Conservation (phyloP, 2,113 vertebrate genomes). For the Euleptes europaea region DNA sequence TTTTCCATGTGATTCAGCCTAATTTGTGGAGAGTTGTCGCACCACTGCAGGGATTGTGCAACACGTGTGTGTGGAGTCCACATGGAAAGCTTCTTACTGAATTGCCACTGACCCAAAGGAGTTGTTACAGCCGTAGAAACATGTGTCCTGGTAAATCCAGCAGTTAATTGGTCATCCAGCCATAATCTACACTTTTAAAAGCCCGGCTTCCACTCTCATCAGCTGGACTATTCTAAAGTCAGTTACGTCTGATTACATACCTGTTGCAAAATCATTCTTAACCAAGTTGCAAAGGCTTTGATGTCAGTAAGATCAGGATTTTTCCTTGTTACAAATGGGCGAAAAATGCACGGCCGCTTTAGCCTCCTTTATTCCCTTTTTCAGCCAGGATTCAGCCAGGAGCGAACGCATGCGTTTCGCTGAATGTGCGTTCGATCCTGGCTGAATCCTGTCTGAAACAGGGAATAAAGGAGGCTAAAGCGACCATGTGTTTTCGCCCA, state of each 20-base stretch:
- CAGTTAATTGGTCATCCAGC: too few species aligned
- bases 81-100: neutral
- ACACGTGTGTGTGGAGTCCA: neutral
- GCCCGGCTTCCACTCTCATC: too few species aligned
- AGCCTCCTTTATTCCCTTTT: too few species aligned
- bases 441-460: too few species aligned
- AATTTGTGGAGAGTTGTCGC: neutral
- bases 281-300: neutral
- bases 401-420: too few species aligned
- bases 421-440: too few species aligned
- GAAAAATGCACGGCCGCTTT: too few species aligned
- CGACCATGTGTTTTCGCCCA: too few species aligned
- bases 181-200: neutral
- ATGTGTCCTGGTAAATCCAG: neutral
- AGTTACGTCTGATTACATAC: neutral
- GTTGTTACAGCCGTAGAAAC: neutral
- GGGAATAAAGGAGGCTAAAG: too few species aligned
- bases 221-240: neutral
- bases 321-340: neutral
- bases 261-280: neutral
- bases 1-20: neutral
- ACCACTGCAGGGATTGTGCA: neutral
- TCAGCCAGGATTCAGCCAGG: too few species aligned
- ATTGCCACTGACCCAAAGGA: neutral
- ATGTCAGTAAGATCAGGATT: neutral